phyloP scores from a whole-genome alignment of 92 coral and sea anemone genomes.

The Umimayanthus chanpuru region DNA sequence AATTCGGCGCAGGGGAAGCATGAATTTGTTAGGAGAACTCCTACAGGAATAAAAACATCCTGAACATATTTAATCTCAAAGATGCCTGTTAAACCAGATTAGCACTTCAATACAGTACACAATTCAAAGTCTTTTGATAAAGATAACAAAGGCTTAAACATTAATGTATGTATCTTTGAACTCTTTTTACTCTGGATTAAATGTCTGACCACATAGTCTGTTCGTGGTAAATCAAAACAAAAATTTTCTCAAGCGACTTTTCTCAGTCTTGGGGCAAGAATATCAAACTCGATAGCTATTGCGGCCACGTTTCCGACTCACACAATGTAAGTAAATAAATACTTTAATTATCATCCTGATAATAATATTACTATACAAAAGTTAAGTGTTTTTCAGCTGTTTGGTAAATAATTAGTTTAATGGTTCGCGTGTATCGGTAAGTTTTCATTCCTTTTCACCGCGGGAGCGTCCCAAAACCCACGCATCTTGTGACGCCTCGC shows the following conservation, averaged over 20 bases:
- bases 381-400: slow-evolving; percentile 23
- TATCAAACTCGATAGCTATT: neutral
- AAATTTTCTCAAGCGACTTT: too few species aligned
- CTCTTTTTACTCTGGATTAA: neutral
- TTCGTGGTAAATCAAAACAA: neutral
- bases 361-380: neutral
- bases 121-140: neutral
- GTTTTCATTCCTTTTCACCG: slow-evolving; percentile 17
- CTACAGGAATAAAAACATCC: neutral
- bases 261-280: neutral
- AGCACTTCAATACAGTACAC: neutral
- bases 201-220: neutral
- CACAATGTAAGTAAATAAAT: neutral
- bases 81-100: neutral
- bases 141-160: neutral
- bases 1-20: neutral
- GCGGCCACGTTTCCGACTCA: neutral
- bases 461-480: neutral
- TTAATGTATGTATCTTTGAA: neutral
- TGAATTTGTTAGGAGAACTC: neutral
- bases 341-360: neutral
- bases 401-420: slow-evolving; percentile 30
- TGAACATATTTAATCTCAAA: neutral
- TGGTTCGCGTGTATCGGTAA: neutral
- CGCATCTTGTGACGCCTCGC: slow-evolving; percentile 9